Evolutionary conservation across 2,888 invertebrate species (phyloP).

Genomic region (Panzeria rudis): DNA sequence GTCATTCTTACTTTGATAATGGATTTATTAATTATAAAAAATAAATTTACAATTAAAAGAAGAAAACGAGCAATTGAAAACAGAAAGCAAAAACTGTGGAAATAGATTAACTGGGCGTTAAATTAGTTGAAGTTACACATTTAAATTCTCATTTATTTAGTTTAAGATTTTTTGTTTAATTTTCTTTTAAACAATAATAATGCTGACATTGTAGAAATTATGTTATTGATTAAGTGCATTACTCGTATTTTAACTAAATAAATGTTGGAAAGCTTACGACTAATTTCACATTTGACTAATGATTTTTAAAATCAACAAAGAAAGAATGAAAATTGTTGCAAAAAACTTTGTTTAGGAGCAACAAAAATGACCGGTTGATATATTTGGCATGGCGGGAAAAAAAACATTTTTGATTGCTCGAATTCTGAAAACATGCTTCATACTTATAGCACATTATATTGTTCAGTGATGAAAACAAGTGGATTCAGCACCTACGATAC

Average conservation of each 20-base stretch:
- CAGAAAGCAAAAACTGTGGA: background rate
- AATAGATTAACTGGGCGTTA: background rate
- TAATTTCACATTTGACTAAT: constrained; percentile 49
- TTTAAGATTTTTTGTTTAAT: background rate
- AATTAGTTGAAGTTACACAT: background rate
- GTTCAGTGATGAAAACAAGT: no score
- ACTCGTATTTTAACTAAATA: background rate
- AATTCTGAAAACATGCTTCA: no score
- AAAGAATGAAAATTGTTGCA: background rate
- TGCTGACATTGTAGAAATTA: background rate
- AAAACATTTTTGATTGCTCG: no score
- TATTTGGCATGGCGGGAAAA: no score
- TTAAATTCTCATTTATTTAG: background rate
- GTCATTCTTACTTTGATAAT: background rate
- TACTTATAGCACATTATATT: no score
- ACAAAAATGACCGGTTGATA: constrained; percentile 18
- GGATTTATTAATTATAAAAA: background rate
- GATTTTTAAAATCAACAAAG: constrained; percentile 7
- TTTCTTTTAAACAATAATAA: background rate
- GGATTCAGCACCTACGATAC: no score
- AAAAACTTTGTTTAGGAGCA: background rate
- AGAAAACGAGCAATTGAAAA: background rate
- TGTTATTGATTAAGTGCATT: background rate
- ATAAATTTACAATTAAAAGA: background rate
- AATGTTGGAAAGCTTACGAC: background rate